A percentile compares a stretch with the other conserved stretches of the same genome.
Evolutionary conservation across 2,113 vertebrate species (phyloP).

Genomic region (Mastomys natalensis): DNA sequence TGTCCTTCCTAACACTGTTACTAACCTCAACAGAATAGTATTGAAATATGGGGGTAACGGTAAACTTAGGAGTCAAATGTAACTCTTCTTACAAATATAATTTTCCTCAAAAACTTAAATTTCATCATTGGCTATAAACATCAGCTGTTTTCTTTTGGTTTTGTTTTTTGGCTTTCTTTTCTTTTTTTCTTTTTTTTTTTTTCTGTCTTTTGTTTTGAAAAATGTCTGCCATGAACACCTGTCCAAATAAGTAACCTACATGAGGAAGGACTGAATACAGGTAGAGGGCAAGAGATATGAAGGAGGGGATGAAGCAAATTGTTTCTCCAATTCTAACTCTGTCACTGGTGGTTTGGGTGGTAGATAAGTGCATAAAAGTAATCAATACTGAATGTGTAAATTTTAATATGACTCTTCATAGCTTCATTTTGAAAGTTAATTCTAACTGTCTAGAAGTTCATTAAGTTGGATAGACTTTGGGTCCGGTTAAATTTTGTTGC

Average conservation of each 20-base stretch:
- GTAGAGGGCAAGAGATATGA: no score
- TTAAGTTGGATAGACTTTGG: background rate
- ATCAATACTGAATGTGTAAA: background rate
- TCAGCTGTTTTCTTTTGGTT: background rate
- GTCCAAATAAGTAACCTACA: background rate
- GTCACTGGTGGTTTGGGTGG: background rate
- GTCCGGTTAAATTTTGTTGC: background rate
- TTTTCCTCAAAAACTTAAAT: conserved; percentile 4
- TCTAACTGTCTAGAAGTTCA: background rate
- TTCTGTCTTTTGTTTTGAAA: background rate
- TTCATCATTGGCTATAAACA: background rate
- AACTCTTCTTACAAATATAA: background rate
- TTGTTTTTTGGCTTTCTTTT: background rate
- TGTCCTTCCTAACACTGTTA: background rate
- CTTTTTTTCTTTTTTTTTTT: background rate
- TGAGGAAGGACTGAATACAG: background rate
- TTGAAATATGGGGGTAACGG: background rate
- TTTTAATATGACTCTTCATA: background rate
- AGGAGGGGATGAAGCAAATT: background rate
- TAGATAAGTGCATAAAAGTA: background rate
- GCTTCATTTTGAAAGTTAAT: background rate
- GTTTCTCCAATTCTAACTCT: background rate
- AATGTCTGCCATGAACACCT: background rate
- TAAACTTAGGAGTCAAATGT: background rate
- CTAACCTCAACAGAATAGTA: background rate